A percentile compares a stretch with the other conserved stretches of the same genome.
These are phyloP conservation scores for Trachymyrmex cornetzi DNA, from an alignment of 1,140 invertebrate species.

Conservation along the genomic window DNA sequence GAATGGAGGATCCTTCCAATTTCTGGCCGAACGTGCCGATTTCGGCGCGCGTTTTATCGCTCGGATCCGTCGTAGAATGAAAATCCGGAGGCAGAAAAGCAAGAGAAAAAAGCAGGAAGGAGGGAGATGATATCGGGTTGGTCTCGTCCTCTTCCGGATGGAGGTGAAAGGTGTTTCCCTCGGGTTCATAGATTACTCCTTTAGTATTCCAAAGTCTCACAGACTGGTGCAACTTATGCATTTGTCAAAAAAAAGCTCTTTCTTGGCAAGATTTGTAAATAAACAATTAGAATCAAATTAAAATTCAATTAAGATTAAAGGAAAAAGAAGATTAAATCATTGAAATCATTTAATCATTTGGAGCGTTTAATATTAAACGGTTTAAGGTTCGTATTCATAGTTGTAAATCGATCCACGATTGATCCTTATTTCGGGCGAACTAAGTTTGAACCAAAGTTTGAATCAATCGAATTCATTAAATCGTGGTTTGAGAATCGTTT, in stretches of 20 bases:
- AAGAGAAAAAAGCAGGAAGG: slow-evolving; percentile 32
- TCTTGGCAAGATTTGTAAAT: neutral
- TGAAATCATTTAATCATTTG: neutral
- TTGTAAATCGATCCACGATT: no score
- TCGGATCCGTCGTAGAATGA: slow-evolving; percentile 44
- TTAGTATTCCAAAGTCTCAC: slow-evolving; percentile 19
- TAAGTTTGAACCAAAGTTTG: no score
- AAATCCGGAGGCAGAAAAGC: slow-evolving; percentile 6
- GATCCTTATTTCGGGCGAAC: no score
- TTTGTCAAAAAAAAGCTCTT: neutral
- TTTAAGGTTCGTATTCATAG: neutral
- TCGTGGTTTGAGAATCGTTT: no score
- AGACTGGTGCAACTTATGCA: neutral
- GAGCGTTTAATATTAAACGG: neutral
- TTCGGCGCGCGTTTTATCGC: slow-evolving; percentile 55
- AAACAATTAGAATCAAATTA: neutral
- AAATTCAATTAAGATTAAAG: neutral
- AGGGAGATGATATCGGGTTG: slow-evolving; percentile 22
- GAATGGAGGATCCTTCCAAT: slow-evolving; percentile 50
- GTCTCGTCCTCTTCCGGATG: slow-evolving; percentile 42
- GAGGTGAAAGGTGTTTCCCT: slow-evolving; percentile 23
- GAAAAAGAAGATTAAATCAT: neutral
- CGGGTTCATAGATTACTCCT: slow-evolving; percentile 34
- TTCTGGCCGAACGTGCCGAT: slow-evolving; percentile 54
- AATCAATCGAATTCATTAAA: no score